Evolutionary conservation across 1,140 invertebrate species (phyloP), one percentile per base, ranked within the genome.

Genomic region (Drosophila yakuba): DNA sequence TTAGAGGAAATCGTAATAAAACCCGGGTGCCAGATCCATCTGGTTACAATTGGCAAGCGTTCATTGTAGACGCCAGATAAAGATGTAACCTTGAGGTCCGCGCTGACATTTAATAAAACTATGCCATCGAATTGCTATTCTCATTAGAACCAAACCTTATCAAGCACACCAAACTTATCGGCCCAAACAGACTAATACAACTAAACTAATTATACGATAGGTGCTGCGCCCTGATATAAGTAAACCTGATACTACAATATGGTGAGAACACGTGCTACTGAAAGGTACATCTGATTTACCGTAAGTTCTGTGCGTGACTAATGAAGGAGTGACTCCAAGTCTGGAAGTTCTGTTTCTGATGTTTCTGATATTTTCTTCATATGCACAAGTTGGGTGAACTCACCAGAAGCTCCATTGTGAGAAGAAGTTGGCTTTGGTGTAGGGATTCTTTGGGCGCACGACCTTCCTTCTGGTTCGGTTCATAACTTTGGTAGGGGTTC

Each of bases 331-430:
- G 47, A 48, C 47, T 48, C 3, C 7, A 32, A 28, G 50, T 36
- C 28, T 51, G 25, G 4, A 25, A 25, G 4, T 25, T 25, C 25
- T 25, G 25, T 25, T 25, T 25, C 25, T 25, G 25, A 25, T 25
- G 25, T 25, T 5, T 25, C 25, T 25, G 25, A 25, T 25, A 25
- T 25, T 25, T 25, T 25, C 32, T 32, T 10, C 7, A 32, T 2
- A 32, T 32, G 3, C 11, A 12, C n/a, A 32, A 10, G n/a, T 6
- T 6, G n/a, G 23, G 23, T 52, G 28, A 20, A 64, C 91, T 90
- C 66, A 92, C 91, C 91, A 92, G 66, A 92, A 92, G 57, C 72
- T 92, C 85, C 88, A 92, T 54, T 78, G 74, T 73, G 91, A 92
- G 28, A 92, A 78, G 25, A 58, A 43, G 78, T 85, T 92, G n/a